A percentile compares a stretch with the other conserved stretches of the same genome.
phyloP scores from a whole-genome alignment of 1,140 invertebrate species.

The Pseudobourletiella spinata region DNA sequence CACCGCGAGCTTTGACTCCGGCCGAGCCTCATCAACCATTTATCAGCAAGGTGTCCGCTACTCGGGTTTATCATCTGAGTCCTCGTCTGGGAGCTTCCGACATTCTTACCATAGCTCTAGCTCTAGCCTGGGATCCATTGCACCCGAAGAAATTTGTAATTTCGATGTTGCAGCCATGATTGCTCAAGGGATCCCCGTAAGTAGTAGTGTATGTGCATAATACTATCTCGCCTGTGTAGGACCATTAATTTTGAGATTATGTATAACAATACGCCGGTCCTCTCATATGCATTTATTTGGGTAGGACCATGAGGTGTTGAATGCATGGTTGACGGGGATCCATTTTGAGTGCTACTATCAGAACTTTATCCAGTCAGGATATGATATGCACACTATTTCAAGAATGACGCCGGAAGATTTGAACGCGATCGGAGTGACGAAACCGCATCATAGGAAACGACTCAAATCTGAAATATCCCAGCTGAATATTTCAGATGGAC shows the following conservation, averaged over 20 bases:
- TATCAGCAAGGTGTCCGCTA: slow-evolving; percentile 41
- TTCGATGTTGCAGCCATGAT: slow-evolving; percentile 52
- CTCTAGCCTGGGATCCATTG: slow-evolving; percentile 48
- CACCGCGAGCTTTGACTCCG: slow-evolving; percentile 84
- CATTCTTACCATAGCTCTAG: slow-evolving; percentile 51
- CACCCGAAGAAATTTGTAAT: slow-evolving; percentile 40
- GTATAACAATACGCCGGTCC: too few species aligned
- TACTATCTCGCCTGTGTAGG: too few species aligned
- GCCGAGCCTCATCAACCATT: slow-evolving; percentile 66
- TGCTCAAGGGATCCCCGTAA: slow-evolving; percentile 48
- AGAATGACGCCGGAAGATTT: slow-evolving; percentile 91
- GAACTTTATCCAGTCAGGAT: slow-evolving; percentile 88
- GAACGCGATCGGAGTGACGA: slow-evolving; percentile 65
- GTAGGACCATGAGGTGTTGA: slow-evolving; percentile 68
- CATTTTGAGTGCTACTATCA: slow-evolving; percentile 94
- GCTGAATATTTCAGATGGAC: slow-evolving; percentile 84
- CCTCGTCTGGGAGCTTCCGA: slow-evolving; percentile 42
- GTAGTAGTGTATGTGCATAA: slow-evolving; percentile 25
- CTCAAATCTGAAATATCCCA: slow-evolving; percentile 93
- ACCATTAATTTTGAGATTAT: too few species aligned
- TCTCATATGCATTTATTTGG: too few species aligned
- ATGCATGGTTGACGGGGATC: slow-evolving; percentile 87
- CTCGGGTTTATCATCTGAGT: slow-evolving; percentile 47
- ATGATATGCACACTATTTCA: slow-evolving; percentile 94
- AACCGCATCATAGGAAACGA: slow-evolving; percentile 91